Evolutionary conservation across 2,113 vertebrate species (phyloP), one percentile per base, ranked within the genome.

Genomic region (Gasterosteus aculeatus): DNA sequence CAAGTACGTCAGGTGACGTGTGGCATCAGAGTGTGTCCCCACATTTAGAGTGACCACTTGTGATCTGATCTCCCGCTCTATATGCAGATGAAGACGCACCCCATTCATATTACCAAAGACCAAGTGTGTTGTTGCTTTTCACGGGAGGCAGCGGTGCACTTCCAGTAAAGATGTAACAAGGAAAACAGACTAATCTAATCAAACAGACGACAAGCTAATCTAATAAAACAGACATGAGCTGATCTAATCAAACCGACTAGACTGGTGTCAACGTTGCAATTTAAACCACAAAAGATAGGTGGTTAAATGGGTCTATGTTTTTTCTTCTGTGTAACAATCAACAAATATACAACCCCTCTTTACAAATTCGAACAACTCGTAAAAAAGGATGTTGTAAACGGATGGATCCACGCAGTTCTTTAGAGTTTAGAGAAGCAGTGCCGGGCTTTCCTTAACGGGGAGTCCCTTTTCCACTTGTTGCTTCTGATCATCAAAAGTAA

Each of bases 401-500:
- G 7, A 53, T 46, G 9, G 33, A 29, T 61, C 26, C 54, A 41
- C 12, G 19, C 19, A 35, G 16, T 35, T 41, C 1, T 16, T n/a
- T 39, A 58, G 1, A 41, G 60, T 16, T 33, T 29, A 51, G 19
- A 62, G 33, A 18, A 5, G 29, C 49, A 46, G 49, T 10, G 3
- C 49, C 19, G 44, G 3, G 1, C 42, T 49, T 49, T 46, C 60
- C 44, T 44, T 70, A 61, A 33, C 65, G 29, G 70, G 71, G 46
- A 69, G 46, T 51, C 69, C 1, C 49, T 38, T 60, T 33, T 39
- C 19, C 47, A 56, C 4, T 1, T 47, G 51, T 22, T 26, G 66
- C 64, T 87, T 67, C 58, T 80, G 73, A 78, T 82, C 49, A 19
- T 18, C 56, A 83, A 78, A 76, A 65, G 39, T 33, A 75, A 76